Base-by-base conservation (phyloP, 2,888 invertebrate species). In the Tetrapedia diversipes region DNA sequence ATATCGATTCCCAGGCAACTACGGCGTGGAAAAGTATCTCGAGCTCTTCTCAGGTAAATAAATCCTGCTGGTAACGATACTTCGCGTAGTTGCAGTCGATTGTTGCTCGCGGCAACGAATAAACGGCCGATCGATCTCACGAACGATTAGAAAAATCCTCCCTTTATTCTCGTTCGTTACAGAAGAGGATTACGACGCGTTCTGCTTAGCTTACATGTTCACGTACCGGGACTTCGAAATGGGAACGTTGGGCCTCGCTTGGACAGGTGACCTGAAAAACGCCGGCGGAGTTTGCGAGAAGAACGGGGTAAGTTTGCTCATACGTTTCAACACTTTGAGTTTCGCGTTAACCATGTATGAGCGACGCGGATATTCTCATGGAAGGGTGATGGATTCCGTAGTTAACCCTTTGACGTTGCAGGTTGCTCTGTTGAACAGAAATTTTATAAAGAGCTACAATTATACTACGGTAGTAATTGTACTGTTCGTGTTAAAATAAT, bases 271-370 rank as follows among this genome's bases (percentile, higher is more conserved):
- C 92, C 93, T 98, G 49, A 98, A 98, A 92, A 98, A 98, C 91
- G 98, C 99, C 32, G 99, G 99, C 10, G 99, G 99, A 37, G 98
- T 99, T 80, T 99, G 99, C 92, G 99, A 99, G 92, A 97, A 97
- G 91, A 98, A 98, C 92, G 98, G 98, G 93, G 97, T 97, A 93
- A 94, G 95, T 93, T 14, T 10, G 7, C 14, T 7, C 2, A n/a
- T 16, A 16, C 1, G 41, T 66, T 66, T 8, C 32, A 8, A 32
- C 32, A 4, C 32, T 1, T 8, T 8, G 32, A 32, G 32, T n/a
- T n/a, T n/a, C n/a, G n/a, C n/a, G n/a, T n/a, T n/a, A n/a, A n/a
- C n/a, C n/a, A n/a, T n/a, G n/a, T n/a, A n/a, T n/a, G n/a, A n/a
- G n/a, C n/a, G n/a, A n/a, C n/a, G n/a, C n/a, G n/a, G n/a, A n/a